A percentile compares a stretch with the other conserved stretches of the same genome.
phyloP scores from a whole-genome alignment of 2,888 invertebrate species.

The Elmis aenea region DNA sequence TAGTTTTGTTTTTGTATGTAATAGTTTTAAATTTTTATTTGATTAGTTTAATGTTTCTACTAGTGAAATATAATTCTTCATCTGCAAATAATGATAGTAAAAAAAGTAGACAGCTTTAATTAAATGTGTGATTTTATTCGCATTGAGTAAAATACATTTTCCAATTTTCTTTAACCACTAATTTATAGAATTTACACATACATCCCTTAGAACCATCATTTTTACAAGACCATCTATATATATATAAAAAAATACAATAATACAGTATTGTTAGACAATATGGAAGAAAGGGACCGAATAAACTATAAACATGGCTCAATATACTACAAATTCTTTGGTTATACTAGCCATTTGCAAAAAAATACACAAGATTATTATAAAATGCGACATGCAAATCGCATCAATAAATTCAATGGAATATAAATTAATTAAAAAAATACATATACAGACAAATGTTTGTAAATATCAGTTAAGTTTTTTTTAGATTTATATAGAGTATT shows the following conservation, averaged over 20 bases:
- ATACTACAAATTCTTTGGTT: conserved; percentile 48
- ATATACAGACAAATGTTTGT: conserved; percentile 11
- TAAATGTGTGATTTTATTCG: conserved; percentile 32
- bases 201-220: conserved; percentile 41
- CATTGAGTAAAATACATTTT: conserved; percentile 47
- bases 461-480: too few species aligned
- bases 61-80: too few species aligned
- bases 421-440: conserved; percentile 18
- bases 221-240: conserved; percentile 33
- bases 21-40: too few species aligned
- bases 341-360: conserved; percentile 44
- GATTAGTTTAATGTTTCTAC: too few species aligned
- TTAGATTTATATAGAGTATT: conserved; percentile 22
- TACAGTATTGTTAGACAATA: conserved; percentile 21
- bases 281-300: conserved; percentile 14
- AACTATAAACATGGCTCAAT: conserved; percentile 34
- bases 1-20: too few species aligned
- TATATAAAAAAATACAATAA: conserved; percentile 29
- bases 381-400: conserved; percentile 4
- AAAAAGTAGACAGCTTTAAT: too few species aligned
- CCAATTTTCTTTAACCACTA: conserved; percentile 40
- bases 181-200: conserved; percentile 43
- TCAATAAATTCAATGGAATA: conserved; percentile 6
- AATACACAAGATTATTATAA: conserved; percentile 9
- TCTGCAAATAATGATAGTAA: too few species aligned